phyloP scores from a whole-genome alignment of 2,113 vertebrate genomes.

The Thinocorus orbignyianus region DNA sequence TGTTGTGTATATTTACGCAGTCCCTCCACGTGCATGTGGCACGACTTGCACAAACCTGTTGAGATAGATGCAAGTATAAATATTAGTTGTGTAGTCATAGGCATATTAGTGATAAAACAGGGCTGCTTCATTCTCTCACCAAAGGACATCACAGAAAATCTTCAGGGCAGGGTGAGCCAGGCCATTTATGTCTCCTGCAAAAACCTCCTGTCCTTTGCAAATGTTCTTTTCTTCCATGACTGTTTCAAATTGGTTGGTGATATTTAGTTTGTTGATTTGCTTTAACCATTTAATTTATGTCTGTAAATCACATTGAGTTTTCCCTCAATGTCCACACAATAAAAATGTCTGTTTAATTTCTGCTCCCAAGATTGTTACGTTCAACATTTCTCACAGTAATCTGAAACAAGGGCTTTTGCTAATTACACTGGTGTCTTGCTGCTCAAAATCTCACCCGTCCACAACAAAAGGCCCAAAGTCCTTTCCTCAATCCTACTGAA shows the following conservation, averaged over 20 bases:
- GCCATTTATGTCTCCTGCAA: not conserved
- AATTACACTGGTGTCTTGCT: not conserved
- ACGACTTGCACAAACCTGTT: not conserved
- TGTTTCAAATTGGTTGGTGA: not conserved
- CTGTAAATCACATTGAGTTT: not conserved
- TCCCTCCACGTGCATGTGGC: fast-evolving
- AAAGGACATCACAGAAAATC: not conserved
- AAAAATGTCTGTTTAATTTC: not conserved
- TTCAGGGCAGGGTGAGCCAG: not conserved
- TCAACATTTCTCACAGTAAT: not conserved
- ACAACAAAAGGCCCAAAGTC: not conserved
- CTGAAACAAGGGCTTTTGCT: not conserved
- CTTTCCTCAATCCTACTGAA: not conserved
- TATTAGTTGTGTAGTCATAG: not conserved
- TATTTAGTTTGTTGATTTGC: not conserved
- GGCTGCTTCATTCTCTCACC: not conserved
- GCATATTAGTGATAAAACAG: not conserved
- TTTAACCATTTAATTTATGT: not conserved
- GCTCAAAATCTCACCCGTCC: not conserved
- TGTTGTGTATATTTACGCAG: not conserved
- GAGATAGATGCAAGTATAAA: not conserved
- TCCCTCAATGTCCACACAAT: not conserved
- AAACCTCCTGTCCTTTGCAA: not conserved
- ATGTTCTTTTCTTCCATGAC: not conserved
- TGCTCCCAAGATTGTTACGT: not conserved